phyloP scores from a whole-genome alignment of 2,888 invertebrate genomes.

The Candidula unifasciata region DNA sequence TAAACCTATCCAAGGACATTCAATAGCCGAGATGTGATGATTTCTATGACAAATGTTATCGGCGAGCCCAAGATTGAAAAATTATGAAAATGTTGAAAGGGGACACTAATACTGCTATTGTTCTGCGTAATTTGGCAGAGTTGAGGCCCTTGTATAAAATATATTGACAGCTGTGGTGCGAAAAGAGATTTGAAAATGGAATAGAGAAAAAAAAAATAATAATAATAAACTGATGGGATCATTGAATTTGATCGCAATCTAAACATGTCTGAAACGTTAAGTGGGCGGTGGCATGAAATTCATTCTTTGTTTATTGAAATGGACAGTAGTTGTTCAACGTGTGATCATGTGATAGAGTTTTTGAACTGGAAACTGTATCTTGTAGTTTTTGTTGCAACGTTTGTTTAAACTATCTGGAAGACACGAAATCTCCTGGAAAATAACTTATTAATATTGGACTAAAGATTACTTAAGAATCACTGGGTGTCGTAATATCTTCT shows the following conservation, averaged over 20 bases:
- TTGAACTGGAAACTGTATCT: background rate
- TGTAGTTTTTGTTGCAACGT: background rate
- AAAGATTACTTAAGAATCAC: too few relatives aligned
- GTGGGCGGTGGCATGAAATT: background rate
- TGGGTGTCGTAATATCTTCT: too few relatives aligned
- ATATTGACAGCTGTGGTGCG: background rate
- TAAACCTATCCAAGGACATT: constrained; percentile 36
- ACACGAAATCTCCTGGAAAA: too few relatives aligned
- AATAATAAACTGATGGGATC: background rate
- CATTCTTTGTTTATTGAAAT: background rate
- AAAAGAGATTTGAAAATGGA: background rate
- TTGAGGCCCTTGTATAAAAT: constrained; percentile 1
- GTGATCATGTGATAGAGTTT: background rate
- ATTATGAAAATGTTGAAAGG: constrained; percentile 19
- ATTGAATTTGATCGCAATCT: constrained; percentile 12
- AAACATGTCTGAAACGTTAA: background rate
- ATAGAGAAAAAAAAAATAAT: too few relatives aligned
- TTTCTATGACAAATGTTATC: constrained; percentile 40
- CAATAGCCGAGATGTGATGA: constrained; percentile 45
- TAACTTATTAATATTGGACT: too few relatives aligned
- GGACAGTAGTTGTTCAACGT: background rate
- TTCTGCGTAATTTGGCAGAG: constrained; percentile 10
- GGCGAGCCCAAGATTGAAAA: constrained; percentile 13
- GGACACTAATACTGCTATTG: constrained; percentile 40
- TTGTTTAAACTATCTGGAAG: background rate